Base-by-base conservation (phyloP, 2,888 invertebrate species). In the Microplitis manilae region DNA sequence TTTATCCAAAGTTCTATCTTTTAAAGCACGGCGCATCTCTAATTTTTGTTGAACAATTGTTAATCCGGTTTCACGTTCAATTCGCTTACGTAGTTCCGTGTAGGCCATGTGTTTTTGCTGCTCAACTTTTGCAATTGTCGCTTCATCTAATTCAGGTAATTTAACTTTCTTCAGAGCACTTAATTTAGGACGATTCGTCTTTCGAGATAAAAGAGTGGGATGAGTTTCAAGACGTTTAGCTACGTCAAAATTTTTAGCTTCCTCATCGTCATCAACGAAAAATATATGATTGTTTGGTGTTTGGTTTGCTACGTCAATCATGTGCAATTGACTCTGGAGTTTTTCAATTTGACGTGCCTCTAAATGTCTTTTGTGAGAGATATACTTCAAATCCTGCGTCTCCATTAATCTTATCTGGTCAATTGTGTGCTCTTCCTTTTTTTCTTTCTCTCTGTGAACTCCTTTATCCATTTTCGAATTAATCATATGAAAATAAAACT, bases 401-500 rank as follows among this genome's bases (percentile, higher is more conserved):
- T 96, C 93, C 96, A 98, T 97, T 75, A 99, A 89, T 79, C 95
- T 94, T 69, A 96, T 90, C 90, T 99, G 98, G 20, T 96, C 96
- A 0, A 94, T 93, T 1, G 95, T 94, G 82, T 96, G 94, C 84
- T 96, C 95, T 65, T 94, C 94, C 50, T 93, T 92, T 79, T 95
- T 94, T 38, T 92, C 90, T 80, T 92, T 92, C 60, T 94, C 90
- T 84, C 96, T 94, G 87, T 94, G 94, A 84, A 87, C 81, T 0
- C 92, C 92, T 82, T 91, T 91, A 80, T 92, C 90, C 0, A 95
- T 90, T 89, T 94, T 94, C 0, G 97, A 96, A 88, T 96, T 97
- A 77, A 97, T 94, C 98, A 99, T 99, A 87, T 98, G 98, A 91
- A 96, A 97, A 90, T 98, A 96, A 91, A 98, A 99, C 90, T 99